These are phyloP conservation scores for Odocoileus hemionus DNA, from an alignment of 2,113 vertebrate species.

Conservation along the genomic window DNA sequence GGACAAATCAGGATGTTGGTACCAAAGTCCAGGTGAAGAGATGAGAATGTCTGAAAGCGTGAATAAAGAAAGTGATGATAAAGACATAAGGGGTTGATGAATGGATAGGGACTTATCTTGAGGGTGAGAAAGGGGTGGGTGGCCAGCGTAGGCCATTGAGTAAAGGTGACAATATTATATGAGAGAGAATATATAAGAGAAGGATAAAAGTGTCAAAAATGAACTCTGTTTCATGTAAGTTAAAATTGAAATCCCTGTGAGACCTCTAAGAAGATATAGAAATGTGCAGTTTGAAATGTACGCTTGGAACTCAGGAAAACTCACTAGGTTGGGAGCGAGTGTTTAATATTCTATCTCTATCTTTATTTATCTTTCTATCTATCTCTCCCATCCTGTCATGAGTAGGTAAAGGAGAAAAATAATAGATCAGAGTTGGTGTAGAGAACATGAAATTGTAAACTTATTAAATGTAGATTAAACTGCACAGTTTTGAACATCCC, in stretches of 20 bases:
- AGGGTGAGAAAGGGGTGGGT: not conserved
- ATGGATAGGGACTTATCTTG: not conserved
- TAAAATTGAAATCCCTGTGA: not conserved
- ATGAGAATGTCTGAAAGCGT: not conserved
- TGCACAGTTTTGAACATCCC: not conserved
- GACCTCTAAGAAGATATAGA: not conserved
- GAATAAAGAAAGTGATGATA: not conserved
- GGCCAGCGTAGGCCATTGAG: not conserved
- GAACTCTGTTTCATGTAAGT: not conserved
- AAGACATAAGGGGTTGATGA: too few relatives aligned
- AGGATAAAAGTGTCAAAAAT: not conserved
- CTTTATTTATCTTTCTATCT: not conserved
- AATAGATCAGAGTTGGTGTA: not conserved
- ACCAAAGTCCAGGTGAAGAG: not conserved
- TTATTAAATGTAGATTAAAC: not conserved
- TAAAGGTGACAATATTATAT: not conserved
- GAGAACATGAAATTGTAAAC: not conserved
- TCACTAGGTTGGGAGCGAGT: not conserved
- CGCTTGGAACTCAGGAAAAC: not conserved
- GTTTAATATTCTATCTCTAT: not conserved
- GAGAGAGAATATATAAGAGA: not conserved
- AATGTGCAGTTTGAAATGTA: not conserved
- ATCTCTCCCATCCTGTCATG: not conserved
- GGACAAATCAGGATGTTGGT: not conserved
- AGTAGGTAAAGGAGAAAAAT: not conserved